Conservation (phyloP, 2,113 vertebrate species). For the Eonycteris spelaea region DNA sequence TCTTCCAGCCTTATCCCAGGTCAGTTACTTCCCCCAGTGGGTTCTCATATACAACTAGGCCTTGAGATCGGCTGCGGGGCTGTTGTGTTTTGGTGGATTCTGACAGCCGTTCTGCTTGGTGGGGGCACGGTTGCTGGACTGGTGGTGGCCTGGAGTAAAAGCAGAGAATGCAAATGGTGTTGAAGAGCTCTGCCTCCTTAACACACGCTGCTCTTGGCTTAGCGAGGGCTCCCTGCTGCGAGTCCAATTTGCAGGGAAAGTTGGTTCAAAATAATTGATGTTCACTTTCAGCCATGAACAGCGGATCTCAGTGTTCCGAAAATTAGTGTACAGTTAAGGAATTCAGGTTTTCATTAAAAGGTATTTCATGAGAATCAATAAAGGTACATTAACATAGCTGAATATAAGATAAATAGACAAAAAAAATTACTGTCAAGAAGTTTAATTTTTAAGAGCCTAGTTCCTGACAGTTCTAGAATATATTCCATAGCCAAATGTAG, state of each 20-base stretch:
- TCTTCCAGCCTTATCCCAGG: neutral
- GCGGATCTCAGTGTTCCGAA: neutral
- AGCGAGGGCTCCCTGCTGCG: neutral
- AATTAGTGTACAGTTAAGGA: neutral
- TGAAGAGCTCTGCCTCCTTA: neutral
- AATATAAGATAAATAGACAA: neutral
- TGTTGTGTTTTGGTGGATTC: neutral
- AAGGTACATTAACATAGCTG: neutral
- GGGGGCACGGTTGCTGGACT: neutral
- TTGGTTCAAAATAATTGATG: neutral
- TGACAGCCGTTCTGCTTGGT: neutral
- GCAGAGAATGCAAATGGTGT: neutral
- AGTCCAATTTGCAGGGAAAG: neutral
- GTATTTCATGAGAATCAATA: neutral
- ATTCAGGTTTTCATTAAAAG: neutral
- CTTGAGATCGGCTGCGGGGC: neutral
- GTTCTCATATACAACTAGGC: neutral
- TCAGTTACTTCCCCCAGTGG: fast-evolving
- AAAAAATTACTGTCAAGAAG: neutral
- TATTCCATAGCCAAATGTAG: neutral
- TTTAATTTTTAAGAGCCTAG: neutral
- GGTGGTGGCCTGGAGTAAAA: neutral
- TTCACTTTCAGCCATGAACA: neutral
- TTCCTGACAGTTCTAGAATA: neutral
- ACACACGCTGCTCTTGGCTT: neutral